Evolutionary conservation across 2,113 vertebrate genomes (phyloP), one percentile per base, ranked within the genome.

Genomic region (Cochlearius cochlearius): DNA sequence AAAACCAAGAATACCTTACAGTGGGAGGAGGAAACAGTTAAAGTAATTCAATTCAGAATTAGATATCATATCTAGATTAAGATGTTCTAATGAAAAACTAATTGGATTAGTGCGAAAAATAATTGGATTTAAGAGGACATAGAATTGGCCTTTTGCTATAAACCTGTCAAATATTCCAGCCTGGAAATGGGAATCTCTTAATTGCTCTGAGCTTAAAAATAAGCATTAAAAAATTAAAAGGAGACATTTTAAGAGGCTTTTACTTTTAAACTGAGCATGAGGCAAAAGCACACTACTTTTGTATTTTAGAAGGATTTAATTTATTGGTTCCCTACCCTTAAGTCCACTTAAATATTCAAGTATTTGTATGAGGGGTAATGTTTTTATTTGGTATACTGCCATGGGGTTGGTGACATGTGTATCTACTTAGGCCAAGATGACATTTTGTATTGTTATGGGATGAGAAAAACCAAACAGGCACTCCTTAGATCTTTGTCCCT

Each of bases 401-500:
- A 69, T 90, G 75, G 89, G 93, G 88, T 91, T 97, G 96, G 88
- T 85, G 86, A 97, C 98, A 98, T 97, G 89, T 98, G 98, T 86
- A 93, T 98, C 96, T 97, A 86, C 94, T 98, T 98, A 98, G 97
- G 95, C 96, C 96, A 96, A 96, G 87, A 98, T 94, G 96, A 97
- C 97, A 97, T 95, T 94, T 96, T 96, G 78, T 94, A 96, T 97
- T 97, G 97, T 98, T 96, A 94, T 68, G 95, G 91, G 90, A 98
- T 97, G 95, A 97, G 96, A 97, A 98, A 97, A 98, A 97, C 94
- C 92, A 97, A 98, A 96, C 88, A 97, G 82, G 84, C 97, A 95
- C 94, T 94, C 91, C 87, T 98, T 77, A 94, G 94, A 91, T 94
- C 91, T 97, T 53, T 15, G 73, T 96, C 92, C 60, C 93, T 93